Evolutionary conservation across 2,888 invertebrate genomes (phyloP), one percentile per base, ranked within the genome.

Genomic region (Iselma pallidipennis): DNA sequence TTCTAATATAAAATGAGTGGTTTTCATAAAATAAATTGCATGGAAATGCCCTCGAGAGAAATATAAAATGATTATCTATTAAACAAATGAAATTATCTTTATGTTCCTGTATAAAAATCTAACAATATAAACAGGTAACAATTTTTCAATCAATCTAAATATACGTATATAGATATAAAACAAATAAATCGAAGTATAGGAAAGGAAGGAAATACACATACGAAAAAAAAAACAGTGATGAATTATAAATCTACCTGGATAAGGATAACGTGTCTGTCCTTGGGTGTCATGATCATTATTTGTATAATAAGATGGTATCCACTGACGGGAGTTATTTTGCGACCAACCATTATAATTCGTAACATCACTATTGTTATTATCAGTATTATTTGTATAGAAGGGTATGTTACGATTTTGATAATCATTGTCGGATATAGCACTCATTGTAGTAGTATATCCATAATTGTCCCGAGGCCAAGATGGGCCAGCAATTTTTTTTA

Each of bases 371-470:
- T 58, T 63, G 7, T 49, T 45, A 37, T 45, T 62, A 26, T 65
- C 64, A 31, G 48, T 45, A 45, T 21, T 45, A 45, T 19, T 45
- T 31, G 55, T 45, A 12, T 55, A 33, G 19, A 6, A 54, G n/a
- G 63, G 57, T 2, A 70, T 61, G 1, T 75, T 68, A 55, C 80
- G 57, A 25, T 53, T 59, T 45, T 62, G 60, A 55, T 63, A 67
- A n/a, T 69, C 66, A 14, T 54, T 55, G 33, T 65, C 65, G 21
- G 68, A 63, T 16, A 37, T 12, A 74, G 63, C 79, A 77, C 68
- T 81, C 85, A 86, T 85, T 66, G 85, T 85, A 73, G 85, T 85
- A 73, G 85, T 83, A 66, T 86, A 86, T 3, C 86, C 86, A 81
- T 85, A 84, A 53, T 82, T 83, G 75, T 87, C 86, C 73, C 80